phyloP scores from a whole-genome alignment of 2,888 invertebrate genomes.

The Ferrisia virgata region DNA sequence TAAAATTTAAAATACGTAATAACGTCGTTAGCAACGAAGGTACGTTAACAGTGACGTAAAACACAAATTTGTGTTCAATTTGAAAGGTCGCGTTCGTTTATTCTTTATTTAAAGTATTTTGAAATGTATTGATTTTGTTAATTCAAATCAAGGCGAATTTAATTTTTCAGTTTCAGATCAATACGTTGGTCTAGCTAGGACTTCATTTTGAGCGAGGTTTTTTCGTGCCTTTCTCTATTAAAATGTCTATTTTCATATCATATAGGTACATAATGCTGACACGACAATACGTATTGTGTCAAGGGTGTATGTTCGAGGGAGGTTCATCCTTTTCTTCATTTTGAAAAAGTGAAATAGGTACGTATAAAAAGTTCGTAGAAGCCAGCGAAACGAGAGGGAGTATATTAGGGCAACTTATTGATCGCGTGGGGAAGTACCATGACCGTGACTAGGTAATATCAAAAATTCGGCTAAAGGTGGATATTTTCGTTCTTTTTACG shows the following conservation, averaged over 20 bases:
- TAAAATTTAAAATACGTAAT: neutral
- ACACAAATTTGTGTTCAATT: neutral
- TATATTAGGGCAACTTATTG: slow-evolving; percentile 39
- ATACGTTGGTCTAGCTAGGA: neutral
- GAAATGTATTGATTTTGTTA: neutral
- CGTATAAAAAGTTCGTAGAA: neutral
- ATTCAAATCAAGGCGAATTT: neutral
- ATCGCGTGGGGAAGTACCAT: slow-evolving; percentile 32
- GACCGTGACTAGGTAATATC: slow-evolving; percentile 38
- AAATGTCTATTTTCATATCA: neutral
- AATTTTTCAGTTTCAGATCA: neutral
- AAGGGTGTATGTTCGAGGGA: neutral
- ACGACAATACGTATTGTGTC: neutral
- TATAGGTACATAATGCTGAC: neutral
- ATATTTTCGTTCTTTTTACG: neutral
- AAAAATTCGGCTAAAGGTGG: neutral
- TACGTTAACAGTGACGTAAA: neutral
- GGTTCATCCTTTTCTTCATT: neutral
- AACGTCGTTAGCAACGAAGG: neutral
- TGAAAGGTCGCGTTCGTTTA: neutral
- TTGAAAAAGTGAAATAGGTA: slow-evolving; percentile 13
- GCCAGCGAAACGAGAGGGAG: neutral
- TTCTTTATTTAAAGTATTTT: neutral
- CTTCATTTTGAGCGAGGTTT: neutral
- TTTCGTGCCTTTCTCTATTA: neutral